Evolutionary conservation across 2,113 vertebrate genomes (phyloP), one percentile per base, ranked within the genome.

Genomic region (Oplegnathus fasciatus): DNA sequence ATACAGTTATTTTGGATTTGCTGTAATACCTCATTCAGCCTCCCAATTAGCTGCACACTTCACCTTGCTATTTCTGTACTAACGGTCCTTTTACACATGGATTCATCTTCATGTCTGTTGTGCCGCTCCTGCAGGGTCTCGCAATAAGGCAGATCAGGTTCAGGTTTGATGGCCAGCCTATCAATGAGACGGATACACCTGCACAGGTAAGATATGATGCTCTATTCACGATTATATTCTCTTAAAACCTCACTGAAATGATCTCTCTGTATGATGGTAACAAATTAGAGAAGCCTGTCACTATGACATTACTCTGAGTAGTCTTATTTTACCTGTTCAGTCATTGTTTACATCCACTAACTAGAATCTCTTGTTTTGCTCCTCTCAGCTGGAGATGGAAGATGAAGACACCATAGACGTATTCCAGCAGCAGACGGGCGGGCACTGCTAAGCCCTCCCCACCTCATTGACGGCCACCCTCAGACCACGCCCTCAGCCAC

Each of bases 381-480:
- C 78, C 61, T 84, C 17, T 40, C 83, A 96, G 96, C 93, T 96
- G 92, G 96, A 96, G 94, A 96, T 96, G 96, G 96, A 96, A 87
- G 96, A 96, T 80, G 96, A 96, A 92, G 96, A 96, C 94, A 96
- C 96, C 86, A 96, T 96, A 90, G 96, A 96, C 71, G 96, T 96
- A 93, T 96, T 96, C 94, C 96, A 96, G 89, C 96, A 96, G 94
- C 96, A 96, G 94, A 96, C 96, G 48, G 96, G 96, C 15, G 96
- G 96, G 37, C 85, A 67, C 92, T 96, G 95, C 92, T 96, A 96
- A 95, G 88, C 84, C 68, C 85, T 55, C 54, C 82, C 85, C 82
- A 84, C 70, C 74, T 87, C 87, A 90, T 86, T 88, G 89, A 89
- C 75, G 28, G 86, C 89, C 91, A 90, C 83, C 87, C 80, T 91